Evolutionary conservation across 2,888 invertebrate genomes (phyloP), one percentile per base, ranked within the genome.

Genomic region (Diplolepis rosae): DNA sequence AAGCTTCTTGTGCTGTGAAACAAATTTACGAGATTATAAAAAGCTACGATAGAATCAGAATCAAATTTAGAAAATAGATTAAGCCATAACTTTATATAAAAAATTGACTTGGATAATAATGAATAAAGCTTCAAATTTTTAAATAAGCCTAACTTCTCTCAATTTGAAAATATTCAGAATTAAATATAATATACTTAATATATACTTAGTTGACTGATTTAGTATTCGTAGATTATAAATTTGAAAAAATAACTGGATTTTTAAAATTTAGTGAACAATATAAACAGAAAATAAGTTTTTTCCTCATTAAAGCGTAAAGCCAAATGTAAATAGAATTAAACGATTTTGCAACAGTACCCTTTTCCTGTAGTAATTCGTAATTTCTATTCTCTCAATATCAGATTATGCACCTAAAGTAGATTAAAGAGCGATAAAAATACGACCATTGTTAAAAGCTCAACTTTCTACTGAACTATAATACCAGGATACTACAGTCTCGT

Each of bases 21-120:
- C 9, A 61, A 61, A 24, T 61, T 61, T 61, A 35, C 24, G 61
- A 35, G 35, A 56, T 39, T 61, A 39, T 61, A 39, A 61, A 39
- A 61, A 61, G n/a, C 39, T 22, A 35, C 61, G n/a, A 24, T 5
- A 24, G 32, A 6, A 18, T 30, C 3, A 13, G 35, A 61, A 35
- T 35, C 24, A 24, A n/a, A 39, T 39, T 56, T 39, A 13, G 13
- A 56, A 56, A 35, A 56, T 56, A 22, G 6, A 61, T 61, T 24
- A 22, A 7, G 4, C 1, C 28, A 5, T 54, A 30, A 15, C 9
- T 15, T 28, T 6, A 52, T 52, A 52, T 9, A 30, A 52, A 18
- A 18, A n/a, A n/a, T n/a, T n/a, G n/a, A n/a, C n/a, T n/a, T n/a
- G n/a, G n/a, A n/a, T n/a, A n/a, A n/a, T n/a, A n/a, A n/a, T n/a